phyloP scores from a whole-genome alignment of 1,140 invertebrate genomes.

The Conus ventricosus region DNA sequence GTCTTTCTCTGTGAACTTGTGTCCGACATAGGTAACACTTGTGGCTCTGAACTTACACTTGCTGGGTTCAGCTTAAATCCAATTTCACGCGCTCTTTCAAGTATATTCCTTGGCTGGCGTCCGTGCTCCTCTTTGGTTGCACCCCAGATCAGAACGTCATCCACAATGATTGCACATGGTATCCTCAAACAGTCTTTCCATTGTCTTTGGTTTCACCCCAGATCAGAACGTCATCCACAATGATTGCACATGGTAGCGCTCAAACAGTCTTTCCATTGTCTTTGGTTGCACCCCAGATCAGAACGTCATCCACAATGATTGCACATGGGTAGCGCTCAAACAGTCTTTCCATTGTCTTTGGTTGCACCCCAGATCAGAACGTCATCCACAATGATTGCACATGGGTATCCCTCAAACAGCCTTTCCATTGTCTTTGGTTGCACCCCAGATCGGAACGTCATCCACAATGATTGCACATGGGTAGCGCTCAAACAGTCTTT shows the following conservation, averaged over 20 bases:
- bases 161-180: slow-evolving; percentile 37
- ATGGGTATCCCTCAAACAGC: slow-evolving; percentile 50
- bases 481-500: slow-evolving; percentile 51
- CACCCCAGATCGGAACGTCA: too few relatives aligned
- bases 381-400: not conserved
- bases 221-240: too few relatives aligned
- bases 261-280: slow-evolving; percentile 36
- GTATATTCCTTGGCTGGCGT: slow-evolving; percentile 25
- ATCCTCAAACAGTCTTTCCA: slow-evolving; percentile 42
- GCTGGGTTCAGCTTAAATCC: too few relatives aligned
- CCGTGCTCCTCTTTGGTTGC: slow-evolving; percentile 31
- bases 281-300: too few relatives aligned
- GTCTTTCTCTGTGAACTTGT: too few relatives aligned
- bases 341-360: slow-evolving; percentile 37
- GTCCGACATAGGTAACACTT: too few relatives aligned
- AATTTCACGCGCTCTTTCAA: slow-evolving; percentile 8
- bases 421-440: slow-evolving; percentile 39
- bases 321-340: slow-evolving; percentile 51
- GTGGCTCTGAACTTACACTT: slow-evolving; percentile 48
- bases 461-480: not conserved
- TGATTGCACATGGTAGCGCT: slow-evolving; percentile 50
- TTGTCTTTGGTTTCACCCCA: slow-evolving; percentile 1
- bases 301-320: too few relatives aligned
- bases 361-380: too few relatives aligned
- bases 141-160: too few relatives aligned